These are phyloP conservation scores for Phalera bucephala DNA, from an alignment of 2,888 invertebrate genomes.

Conservation along the genomic window DNA sequence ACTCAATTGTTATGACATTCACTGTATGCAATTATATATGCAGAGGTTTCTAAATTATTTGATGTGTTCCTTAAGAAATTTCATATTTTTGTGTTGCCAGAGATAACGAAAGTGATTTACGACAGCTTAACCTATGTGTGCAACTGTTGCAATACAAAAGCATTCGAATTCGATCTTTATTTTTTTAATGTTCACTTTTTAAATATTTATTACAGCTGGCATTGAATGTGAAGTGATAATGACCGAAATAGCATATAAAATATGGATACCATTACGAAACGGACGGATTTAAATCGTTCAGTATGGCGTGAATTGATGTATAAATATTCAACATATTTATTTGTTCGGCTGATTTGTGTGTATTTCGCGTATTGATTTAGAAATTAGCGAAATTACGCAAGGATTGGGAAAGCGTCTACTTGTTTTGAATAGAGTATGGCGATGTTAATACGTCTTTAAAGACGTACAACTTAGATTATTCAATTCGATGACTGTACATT, in stretches of 20 bases:
- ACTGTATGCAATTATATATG: conserved; percentile 32
- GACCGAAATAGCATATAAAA: conserved; percentile 18
- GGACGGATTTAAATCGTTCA: conserved; percentile 3
- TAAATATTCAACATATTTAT: conserved; percentile 19
- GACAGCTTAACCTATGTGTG: conserved; percentile 10
- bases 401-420: conserved; percentile 15
- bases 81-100: conserved; percentile 28
- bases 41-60: conserved; percentile 36
- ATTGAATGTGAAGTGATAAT: conserved; percentile 35
- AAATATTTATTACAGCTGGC: conserved; percentile 24
- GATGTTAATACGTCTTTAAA: conserved; percentile 1
- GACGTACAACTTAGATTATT: conserved; percentile 8
- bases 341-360: conserved; percentile 4
- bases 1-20: conserved; percentile 32
- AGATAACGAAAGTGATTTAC: conserved; percentile 52
- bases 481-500: conserved; percentile 19
- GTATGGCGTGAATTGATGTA: conserved; percentile 5
- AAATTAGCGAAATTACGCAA: conserved; percentile 12
- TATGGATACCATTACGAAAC: conserved; percentile 21
- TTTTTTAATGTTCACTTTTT: conserved; percentile 13
- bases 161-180: conserved; percentile 9
- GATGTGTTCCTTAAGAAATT: conserved; percentile 38
- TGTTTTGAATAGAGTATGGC: conserved; percentile 4
- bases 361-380: conserved; percentile 3
- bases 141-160: conserved; percentile 16